Percentiles rank a stretch among this genome's conserved stretches.
Conservation (phyloP, 92 coral and sea anemone genomes). For the Phenganax marumi region DNA sequence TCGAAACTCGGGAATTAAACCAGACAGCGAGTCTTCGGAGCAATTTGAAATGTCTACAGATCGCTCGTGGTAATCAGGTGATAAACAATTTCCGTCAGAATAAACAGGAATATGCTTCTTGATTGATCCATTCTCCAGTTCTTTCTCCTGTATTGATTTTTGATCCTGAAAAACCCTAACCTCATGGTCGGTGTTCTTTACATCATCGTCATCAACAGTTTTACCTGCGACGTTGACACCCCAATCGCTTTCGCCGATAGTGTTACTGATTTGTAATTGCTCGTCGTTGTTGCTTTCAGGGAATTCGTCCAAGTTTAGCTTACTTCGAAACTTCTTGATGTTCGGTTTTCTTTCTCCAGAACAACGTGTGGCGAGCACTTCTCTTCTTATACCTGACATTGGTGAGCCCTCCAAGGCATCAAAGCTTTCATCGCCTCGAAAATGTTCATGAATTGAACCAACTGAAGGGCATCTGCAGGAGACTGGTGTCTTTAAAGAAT, state of each 20-base stretch:
- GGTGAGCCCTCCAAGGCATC: background rate
- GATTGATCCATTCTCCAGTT: background rate
- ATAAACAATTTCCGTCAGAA: background rate
- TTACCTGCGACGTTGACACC: background rate
- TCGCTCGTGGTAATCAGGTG: background rate
- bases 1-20: slow-evolving; percentile 13
- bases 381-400: background rate
- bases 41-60: slow-evolving; percentile 33
- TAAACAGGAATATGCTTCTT: background rate
- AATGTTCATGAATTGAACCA: background rate
- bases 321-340: slow-evolving; percentile 25
- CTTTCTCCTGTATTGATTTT: background rate
- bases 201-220: background rate
- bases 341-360: slow-evolving; percentile 1
- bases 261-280: background rate
- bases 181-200: background rate
- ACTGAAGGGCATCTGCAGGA: background rate
- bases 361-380: background rate
- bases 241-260: background rate
- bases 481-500: background rate
- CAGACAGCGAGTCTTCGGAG: slow-evolving; percentile 34
- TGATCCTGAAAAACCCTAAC: background rate
- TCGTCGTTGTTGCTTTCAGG: background rate
- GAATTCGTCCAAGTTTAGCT: slow-evolving; percentile 21
- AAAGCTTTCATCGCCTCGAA: background rate